A percentile compares a stretch with the other conserved stretches of the same genome.
Evolutionary conservation across 2,113 vertebrate genomes (phyloP).

Genomic region (Oncorhynchus masou): DNA sequence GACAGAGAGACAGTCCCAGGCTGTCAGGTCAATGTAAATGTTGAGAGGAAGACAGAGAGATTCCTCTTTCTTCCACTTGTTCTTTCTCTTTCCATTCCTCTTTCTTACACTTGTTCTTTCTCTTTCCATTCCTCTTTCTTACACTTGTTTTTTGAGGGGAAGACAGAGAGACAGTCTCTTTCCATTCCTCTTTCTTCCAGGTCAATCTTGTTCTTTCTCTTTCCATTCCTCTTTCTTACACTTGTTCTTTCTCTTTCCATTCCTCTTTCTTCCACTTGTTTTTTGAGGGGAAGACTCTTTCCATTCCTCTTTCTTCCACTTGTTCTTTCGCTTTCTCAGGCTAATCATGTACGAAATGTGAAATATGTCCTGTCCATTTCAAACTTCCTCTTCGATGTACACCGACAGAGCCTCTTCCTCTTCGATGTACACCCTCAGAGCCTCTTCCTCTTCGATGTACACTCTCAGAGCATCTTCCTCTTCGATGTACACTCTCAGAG

Average conservation of each 20-base stretch:
- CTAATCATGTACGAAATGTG: neutral
- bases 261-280: slow-evolving; percentile 27
- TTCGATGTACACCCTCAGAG: no score
- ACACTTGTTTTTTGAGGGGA: slow-evolving; percentile 27
- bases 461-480: no score
- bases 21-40: no score
- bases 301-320: slow-evolving; percentile 9
- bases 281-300: no score
- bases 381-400: no score
- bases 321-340: slow-evolving; percentile 7
- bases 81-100: slow-evolving; percentile 35
- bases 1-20: no score
- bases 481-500: no score
- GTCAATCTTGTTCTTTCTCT: neutral
- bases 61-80: slow-evolving; percentile 16
- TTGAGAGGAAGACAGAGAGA: neutral
- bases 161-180: no score
- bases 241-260: slow-evolving; percentile 36
- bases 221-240: neutral
- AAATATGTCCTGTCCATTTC: no score
- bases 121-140: neutral
- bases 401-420: no score
- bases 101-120: slow-evolving; percentile 19
- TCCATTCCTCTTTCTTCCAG: slow-evolving; percentile 40
- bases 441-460: no score